These are phyloP conservation scores for Anguilla anguilla DNA, from an alignment of 2,797 vertebrate species.

Conservation along the genomic window DNA sequence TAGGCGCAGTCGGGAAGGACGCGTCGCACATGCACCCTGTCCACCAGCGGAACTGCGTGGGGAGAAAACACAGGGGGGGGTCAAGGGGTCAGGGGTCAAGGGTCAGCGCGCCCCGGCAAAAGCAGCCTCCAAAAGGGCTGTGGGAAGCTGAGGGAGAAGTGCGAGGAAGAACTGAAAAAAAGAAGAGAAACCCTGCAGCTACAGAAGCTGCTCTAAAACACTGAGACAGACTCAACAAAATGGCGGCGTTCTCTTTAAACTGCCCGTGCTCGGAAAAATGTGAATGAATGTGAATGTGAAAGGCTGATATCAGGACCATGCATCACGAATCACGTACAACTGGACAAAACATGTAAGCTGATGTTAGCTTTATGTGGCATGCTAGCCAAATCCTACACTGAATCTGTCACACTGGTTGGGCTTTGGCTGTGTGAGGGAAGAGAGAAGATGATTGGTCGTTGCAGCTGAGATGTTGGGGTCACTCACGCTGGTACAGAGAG, in stretches of 20 bases:
- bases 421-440: neutral
- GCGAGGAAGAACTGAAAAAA: neutral
- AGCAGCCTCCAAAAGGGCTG: no score
- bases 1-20: constrained; percentile 85
- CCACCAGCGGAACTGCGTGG: constrained; percentile 81
- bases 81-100: neutral
- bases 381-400: no score
- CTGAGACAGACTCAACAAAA: neutral
- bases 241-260: no score
- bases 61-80: neutral
- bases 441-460: neutral
- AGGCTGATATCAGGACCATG: no score
- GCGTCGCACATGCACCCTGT: constrained; percentile 67
- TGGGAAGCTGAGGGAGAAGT: neutral
- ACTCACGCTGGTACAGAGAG: constrained; percentile 77
- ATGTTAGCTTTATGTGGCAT: no score
- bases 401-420: no score
- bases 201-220: neutral
- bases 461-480: neutral
- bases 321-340: no score
- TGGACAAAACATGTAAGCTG: no score
- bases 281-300: no score
- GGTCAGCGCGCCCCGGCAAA: neutral
- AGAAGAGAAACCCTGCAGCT: neutral
- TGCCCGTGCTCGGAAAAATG: no score